These are phyloP conservation scores for Ephestia elutella DNA, from an alignment of 1,140 invertebrate genomes.

Conservation along the genomic window DNA sequence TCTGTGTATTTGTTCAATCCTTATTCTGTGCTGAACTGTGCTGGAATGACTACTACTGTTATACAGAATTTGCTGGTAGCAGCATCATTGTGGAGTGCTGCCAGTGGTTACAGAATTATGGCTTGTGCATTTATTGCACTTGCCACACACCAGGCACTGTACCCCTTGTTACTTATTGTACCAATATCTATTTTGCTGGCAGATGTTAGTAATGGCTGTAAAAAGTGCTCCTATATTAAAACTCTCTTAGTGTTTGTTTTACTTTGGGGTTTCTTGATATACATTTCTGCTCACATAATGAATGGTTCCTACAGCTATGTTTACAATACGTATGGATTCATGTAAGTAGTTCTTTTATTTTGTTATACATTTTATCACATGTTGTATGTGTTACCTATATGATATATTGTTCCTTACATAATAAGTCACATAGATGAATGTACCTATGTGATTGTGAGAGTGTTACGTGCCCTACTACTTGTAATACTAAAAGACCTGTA, in stretches of 20 bases:
- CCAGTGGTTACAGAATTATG: constrained; percentile 77
- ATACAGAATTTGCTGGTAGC: constrained; percentile 90
- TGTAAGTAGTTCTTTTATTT: constrained; percentile 76
- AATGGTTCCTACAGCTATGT: constrained; percentile 83
- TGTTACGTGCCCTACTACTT: too few species aligned
- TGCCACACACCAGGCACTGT: constrained; percentile 88
- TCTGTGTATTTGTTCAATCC: constrained; percentile 95
- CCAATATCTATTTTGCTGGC: constrained; percentile 78
- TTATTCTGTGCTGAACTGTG: constrained; percentile 91
- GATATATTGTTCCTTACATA: too few species aligned
- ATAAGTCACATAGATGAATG: too few species aligned
- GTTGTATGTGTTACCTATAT: too few species aligned
- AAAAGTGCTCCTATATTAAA: constrained; percentile 69
- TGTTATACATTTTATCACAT: too few species aligned
- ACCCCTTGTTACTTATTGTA: constrained; percentile 88
- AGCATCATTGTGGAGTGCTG: constrained; percentile 80
- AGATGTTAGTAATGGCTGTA: constrained; percentile 64
- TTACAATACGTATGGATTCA: constrained; percentile 87
- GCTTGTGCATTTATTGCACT: constrained; percentile 82
- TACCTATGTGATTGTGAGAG: too few species aligned
- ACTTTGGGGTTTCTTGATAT: constrained; percentile 68
- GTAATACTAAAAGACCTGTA: too few species aligned
- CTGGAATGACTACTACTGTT: constrained; percentile 92
- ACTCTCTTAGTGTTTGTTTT: constrained; percentile 65
- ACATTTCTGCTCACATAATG: constrained; percentile 67